A percentile compares a stretch with the other conserved stretches of the same genome.
Conservation (phyloP, 2,113 vertebrate species). For the Dicentrarchus labrax region DNA sequence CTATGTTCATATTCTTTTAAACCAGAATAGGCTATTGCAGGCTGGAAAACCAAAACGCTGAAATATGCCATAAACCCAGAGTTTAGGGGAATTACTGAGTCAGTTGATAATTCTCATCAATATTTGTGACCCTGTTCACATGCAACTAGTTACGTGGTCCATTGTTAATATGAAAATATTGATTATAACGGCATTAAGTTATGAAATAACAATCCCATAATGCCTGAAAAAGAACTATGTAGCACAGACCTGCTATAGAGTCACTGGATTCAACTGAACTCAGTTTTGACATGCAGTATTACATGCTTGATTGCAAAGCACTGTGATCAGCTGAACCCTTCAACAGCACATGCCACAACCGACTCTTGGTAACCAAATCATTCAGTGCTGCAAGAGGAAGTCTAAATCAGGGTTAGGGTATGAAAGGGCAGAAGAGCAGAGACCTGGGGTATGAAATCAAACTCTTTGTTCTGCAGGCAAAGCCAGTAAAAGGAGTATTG, state of each 20-base stretch:
- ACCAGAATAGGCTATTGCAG: background rate
- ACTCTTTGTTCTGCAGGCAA: conserved; percentile 61
- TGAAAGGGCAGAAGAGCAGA: conserved; percentile 13
- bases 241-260: background rate
- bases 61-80: background rate
- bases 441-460: conserved; percentile 59
- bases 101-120: background rate
- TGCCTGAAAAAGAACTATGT: background rate
- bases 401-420: conserved; percentile 33
- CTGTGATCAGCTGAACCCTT: conserved; percentile 11
- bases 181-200: background rate
- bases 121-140: background rate
- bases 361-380: conserved; percentile 30
- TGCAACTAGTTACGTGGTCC: background rate
- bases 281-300: conserved; percentile 12
- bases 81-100: background rate
- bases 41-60: background rate
- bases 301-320: conserved; percentile 4
- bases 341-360: conserved; percentile 1
- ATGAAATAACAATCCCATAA: background rate
- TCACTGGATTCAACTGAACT: background rate
- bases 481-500: conserved; percentile 58
- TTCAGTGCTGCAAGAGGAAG: conserved; percentile 35
- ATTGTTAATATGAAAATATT: background rate
- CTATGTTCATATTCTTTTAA: background rate